phyloP scores from a whole-genome alignment of 2,888 invertebrate species.

The Drosophila putrida region DNA sequence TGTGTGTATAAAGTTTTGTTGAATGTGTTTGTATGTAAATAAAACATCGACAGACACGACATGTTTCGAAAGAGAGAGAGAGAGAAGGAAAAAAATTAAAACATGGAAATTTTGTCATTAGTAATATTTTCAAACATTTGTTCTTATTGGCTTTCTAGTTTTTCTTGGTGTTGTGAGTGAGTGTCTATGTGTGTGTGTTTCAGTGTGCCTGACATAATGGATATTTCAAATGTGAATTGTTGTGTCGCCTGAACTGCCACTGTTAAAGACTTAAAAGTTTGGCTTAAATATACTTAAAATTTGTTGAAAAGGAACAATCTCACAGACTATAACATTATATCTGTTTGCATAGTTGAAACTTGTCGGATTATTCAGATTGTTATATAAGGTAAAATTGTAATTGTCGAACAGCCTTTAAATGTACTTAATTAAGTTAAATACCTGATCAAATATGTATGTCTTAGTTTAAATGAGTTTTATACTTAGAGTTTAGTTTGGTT shows the following conservation, averaged over 20 bases:
- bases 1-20: slow-evolving; percentile 21
- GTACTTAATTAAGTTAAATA: slow-evolving; percentile 72
- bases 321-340: slow-evolving; percentile 7
- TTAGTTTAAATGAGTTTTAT: slow-evolving; percentile 61
- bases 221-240: slow-evolving; percentile 33
- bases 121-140: slow-evolving; percentile 54
- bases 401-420: slow-evolving; percentile 32
- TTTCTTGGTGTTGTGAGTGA: slow-evolving; percentile 38
- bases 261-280: slow-evolving; percentile 39
- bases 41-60: slow-evolving; percentile 45
- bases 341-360: not conserved
- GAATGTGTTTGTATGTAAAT: slow-evolving; percentile 22
- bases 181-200: slow-evolving; percentile 28
- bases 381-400: slow-evolving; percentile 23
- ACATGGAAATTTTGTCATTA: slow-evolving; percentile 73
- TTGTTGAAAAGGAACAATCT: slow-evolving; percentile 8
- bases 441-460: slow-evolving; percentile 61
- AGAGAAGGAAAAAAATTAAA: slow-evolving; percentile 65
- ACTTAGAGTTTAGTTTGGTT: slow-evolving; percentile 66
- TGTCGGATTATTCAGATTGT: not conserved
- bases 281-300: slow-evolving; percentile 39
- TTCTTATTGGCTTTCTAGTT: slow-evolving; percentile 37
- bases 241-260: slow-evolving; percentile 25
- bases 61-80: slow-evolving; percentile 33
- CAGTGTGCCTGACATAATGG: slow-evolving; percentile 52